Base-by-base conservation (phyloP, 2,797 vertebrate species). In the Neomorphus geoffroyi region DNA sequence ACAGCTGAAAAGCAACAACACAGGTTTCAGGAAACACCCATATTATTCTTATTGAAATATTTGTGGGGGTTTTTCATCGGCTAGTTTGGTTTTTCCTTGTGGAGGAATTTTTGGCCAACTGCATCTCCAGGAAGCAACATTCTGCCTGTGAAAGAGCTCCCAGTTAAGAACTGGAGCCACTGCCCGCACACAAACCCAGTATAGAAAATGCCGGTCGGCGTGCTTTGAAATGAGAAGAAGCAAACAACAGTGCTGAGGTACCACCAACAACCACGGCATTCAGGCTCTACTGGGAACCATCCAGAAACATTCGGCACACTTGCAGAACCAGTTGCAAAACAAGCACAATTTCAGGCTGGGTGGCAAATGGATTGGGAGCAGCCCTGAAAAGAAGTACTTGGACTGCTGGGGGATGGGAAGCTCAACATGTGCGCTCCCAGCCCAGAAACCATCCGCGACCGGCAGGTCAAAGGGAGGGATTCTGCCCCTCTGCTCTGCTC, bases 31-130 rank as follows among this genome's bases (percentile, higher is more conserved):
- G 35, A 79, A 89, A 81, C 10, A 15, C 5, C 50, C 45, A 1
- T n/a, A 13, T 56, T 82, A 79, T 66, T 64, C 11, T 35, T 33
- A 35, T 1, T n/a, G 24, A 79, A 5, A 8, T 24, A 16, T 33
- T 14, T 6, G 7, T 8, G 5, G 0, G 0, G 2, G 2, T 0
- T 2, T 3, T 81, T 27, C 46, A 10, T 17, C 18, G 43, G 27
- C n/a, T 91, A 7, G 22, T 37, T 80, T 51, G 7, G 5, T 58
- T 83, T 57, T 10, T 2, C 57, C 26, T 58, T 54, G 73, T 23
- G 21, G 24, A 35, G 21, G 7, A 10, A 28, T 18, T 91, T 91
- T 88, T 79, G 84, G 43, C 32, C 51, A 75, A 6, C 6, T 1
- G 1, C 26, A n/a, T 54, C 67, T 86, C 37, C 17, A 45, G 27